These are phyloP conservation scores for Nemotelus nigrinus DNA, from an alignment of 2,888 invertebrate genomes.

Conservation along the genomic window DNA sequence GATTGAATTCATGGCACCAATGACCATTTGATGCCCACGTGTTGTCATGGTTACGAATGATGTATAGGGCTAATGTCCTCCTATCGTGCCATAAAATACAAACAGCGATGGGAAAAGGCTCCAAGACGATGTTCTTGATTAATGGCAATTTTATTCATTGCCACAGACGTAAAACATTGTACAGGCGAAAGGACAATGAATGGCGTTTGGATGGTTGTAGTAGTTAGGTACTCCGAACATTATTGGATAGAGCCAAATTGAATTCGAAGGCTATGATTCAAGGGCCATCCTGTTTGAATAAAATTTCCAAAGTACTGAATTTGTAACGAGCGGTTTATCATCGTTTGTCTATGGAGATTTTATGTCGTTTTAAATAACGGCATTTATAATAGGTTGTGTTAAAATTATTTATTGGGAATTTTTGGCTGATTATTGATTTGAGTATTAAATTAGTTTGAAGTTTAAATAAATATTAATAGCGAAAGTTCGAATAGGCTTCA, in stretches of 20 bases:
- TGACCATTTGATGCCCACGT: too few species aligned
- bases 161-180: not conserved
- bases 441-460: too few species aligned
- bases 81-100: too few species aligned
- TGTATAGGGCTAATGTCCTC: too few species aligned
- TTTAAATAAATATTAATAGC: too few species aligned
- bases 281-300: not conserved
- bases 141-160: slow-evolving; percentile 42
- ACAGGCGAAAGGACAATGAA: not conserved
- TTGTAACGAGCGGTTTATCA: slow-evolving; percentile 12
- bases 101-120: not conserved
- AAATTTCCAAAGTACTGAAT: slow-evolving; percentile 24
- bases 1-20: slow-evolving; percentile 14
- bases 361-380: too few species aligned
- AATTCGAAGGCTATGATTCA: slow-evolving; percentile 4
- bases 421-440: too few species aligned
- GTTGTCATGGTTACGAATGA: too few species aligned
- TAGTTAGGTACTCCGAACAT: not conserved
- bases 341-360: too few species aligned
- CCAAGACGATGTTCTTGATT: slow-evolving; percentile 33
- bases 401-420: too few species aligned
- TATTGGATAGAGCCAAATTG: slow-evolving; percentile 30
- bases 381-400: too few species aligned
- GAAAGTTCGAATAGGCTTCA: too few species aligned
- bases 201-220: not conserved